Evolutionary conservation across 1,140 invertebrate species (phyloP), one percentile per base, ranked within the genome.

Genomic region (Ips typographus): DNA sequence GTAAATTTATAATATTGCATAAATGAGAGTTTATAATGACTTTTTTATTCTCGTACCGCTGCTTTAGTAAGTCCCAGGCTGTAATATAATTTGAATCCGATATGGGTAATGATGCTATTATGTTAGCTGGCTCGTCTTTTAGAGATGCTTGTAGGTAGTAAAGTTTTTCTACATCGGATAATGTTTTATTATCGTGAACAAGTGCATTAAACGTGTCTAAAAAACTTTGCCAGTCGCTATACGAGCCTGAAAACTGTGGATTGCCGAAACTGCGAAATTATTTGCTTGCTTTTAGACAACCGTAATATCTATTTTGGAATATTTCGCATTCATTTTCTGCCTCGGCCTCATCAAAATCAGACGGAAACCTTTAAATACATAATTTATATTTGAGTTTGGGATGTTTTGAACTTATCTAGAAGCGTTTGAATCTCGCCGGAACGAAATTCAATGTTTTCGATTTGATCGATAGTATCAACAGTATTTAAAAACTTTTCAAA

Each of bases 221-320:
- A 58, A 80, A 79, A 4, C 72, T 62, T n/a, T 75, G 62, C 77
- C 78, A 80, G 41, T 75, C 65, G 36, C 59, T 71, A 58, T 75
- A 77, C 40, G 68, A 68, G 4, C 77, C 77, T 2, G 66, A 69
- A 64, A 79, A 79, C 51, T 22, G 22, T 22, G 22, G 22, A 22
- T 22, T 22, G 22, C 22, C 22, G 22, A 22, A 22, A 22, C 22
- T 22, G 22, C 22, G 22, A 36, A 55, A 44, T 36, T 51, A 7
- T 1, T 51, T 3, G 4, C 52, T 47, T 64, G 52, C 51, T 5
- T 60, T 38, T 3, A 1, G 65, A 56, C 38, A 68, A 37, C 38
- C 51, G 42, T 61, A 68, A 47, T 68, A 68, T 36, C 1, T 5
- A 8, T 2, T 60, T 60, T 68, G 56, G 49, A 68, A 68, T 4